Evolutionary conservation across 2,888 invertebrate genomes (phyloP), one percentile per base, ranked within the genome.

Genomic region (Lasioglossum marginatum): DNA sequence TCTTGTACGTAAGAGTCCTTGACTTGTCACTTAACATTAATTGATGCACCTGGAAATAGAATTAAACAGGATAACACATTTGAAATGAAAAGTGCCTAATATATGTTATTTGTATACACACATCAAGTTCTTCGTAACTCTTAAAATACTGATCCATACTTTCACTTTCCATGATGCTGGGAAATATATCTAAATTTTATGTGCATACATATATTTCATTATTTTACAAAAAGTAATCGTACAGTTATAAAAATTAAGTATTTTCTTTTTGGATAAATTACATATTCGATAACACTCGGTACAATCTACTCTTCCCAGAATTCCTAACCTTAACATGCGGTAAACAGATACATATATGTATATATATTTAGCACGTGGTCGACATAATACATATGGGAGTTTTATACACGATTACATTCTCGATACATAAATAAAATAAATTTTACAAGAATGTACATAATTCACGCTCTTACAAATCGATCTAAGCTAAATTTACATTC

Each of bases 21-120:
- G 97, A 96, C 43, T 95, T 95, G 95, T 99, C 99, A 93, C 96
- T 96, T 1, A 98, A 95, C 98, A 98, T 98, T 79, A 98, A 94
- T 93, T 96, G 96, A 94, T 98, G 98, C 12, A 98, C 96, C 98
- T 98, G 92, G 16, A 27, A 63, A 80, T 79, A 40, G 68, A 34
- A 16, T 5, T 68, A 60, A 27, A 40, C 80, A 71, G 66, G 76
- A 40, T 31, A 73, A 76, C 43, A 70, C 19, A 37, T 19, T 27
- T 75, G 48, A 66, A 37, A 10, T 27, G 2, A 75, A 77, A 37
- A 40, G 70, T 77, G 45, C 71, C 72, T 71, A 14, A 76, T n/a
- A 66, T 31, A 31, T 68, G 10, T 19, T n/a, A n/a, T n/a, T 34
- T 71, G 66, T 80, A 34, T 72, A 94, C 94, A 95, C 96, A 98